Evolutionary conservation across 1,140 invertebrate species (phyloP).

Genomic region (Parasteatoda tepidariorum): DNA sequence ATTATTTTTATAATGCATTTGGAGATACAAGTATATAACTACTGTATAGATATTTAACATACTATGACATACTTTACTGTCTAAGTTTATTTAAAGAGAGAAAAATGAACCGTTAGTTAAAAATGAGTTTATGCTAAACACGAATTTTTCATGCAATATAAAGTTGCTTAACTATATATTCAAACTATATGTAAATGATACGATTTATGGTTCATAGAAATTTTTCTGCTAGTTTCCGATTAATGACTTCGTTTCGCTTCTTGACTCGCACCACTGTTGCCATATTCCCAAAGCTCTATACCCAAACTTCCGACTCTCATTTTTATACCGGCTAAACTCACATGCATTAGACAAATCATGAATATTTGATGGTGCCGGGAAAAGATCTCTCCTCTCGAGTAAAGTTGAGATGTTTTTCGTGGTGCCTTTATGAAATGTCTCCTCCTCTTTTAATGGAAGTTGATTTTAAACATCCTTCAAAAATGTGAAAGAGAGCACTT

Average conservation of each 20-base stretch:
- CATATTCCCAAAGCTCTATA: background rate
- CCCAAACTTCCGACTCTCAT: background rate
- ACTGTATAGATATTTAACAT: no score
- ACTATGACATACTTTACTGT: no score
- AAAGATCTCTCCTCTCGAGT: slow-evolving; percentile 24
- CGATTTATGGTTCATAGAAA: no score
- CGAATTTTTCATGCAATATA: no score
- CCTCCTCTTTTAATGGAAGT: slow-evolving; percentile 50
- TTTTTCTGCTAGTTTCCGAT: no score
- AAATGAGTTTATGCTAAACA: no score
- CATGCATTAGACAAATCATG: slow-evolving; percentile 52
- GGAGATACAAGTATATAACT: no score
- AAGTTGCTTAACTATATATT: no score
- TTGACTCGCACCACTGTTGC: background rate
- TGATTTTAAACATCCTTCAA: slow-evolving; percentile 41
- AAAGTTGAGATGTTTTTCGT: slow-evolving; percentile 29
- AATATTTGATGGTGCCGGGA: slow-evolving; percentile 29
- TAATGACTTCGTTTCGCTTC: background rate
- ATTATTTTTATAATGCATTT: no score
- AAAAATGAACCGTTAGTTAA: no score
- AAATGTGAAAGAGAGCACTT: background rate
- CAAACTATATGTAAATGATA: no score
- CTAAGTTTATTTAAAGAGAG: no score
- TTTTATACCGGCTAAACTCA: background rate
- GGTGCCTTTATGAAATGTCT: slow-evolving; percentile 39